A percentile compares a stretch with the other conserved stretches of the same genome.
Evolutionary conservation across 2,797 vertebrate genomes (phyloP).

Genomic region (Tokudaia tokunoshimensis): DNA sequence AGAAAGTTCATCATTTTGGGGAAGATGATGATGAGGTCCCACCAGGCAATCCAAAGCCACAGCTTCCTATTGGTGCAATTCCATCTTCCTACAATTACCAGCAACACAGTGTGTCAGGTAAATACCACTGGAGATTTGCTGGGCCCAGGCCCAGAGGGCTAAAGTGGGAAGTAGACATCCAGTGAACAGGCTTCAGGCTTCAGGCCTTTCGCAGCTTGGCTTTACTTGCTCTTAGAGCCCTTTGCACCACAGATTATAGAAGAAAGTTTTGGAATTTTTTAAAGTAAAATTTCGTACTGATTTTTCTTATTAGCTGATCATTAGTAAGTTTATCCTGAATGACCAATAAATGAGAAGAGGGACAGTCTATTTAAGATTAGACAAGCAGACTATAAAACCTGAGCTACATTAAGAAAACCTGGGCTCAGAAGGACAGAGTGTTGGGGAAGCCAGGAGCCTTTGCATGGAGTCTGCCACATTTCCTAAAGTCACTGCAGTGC

Average conservation of each 20-base stretch:
- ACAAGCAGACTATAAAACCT: neutral
- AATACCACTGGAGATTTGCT: constrained; percentile 52
- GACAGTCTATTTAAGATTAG: neutral
- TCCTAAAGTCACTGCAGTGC: neutral
- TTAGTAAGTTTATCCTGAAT: constrained; percentile 30
- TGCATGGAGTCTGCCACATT: neutral
- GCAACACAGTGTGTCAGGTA: constrained; percentile 98
- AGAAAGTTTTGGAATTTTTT: constrained; percentile 43
- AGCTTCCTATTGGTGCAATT: constrained; percentile 99
- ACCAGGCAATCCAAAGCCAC: constrained; percentile 97
- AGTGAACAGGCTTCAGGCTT: neutral
- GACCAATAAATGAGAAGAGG: constrained; percentile 9
- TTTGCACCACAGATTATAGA: neutral
- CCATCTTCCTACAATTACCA: constrained; percentile 99
- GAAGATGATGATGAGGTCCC: constrained; percentile 99
- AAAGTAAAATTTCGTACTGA: constrained; percentile 20
- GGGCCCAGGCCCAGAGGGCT: neutral
- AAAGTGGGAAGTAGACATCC: constrained; percentile 27
- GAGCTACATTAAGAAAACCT: neutral
- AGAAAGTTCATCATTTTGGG: constrained; percentile 99
- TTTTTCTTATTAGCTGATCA: neutral
- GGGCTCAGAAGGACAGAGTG: no score
- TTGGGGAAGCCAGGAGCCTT: neutral
- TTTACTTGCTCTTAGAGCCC: neutral
- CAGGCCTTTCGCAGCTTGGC: neutral